Base-by-base conservation (phyloP, 2,113 vertebrate species). In the Archocentrus centrarchus region DNA sequence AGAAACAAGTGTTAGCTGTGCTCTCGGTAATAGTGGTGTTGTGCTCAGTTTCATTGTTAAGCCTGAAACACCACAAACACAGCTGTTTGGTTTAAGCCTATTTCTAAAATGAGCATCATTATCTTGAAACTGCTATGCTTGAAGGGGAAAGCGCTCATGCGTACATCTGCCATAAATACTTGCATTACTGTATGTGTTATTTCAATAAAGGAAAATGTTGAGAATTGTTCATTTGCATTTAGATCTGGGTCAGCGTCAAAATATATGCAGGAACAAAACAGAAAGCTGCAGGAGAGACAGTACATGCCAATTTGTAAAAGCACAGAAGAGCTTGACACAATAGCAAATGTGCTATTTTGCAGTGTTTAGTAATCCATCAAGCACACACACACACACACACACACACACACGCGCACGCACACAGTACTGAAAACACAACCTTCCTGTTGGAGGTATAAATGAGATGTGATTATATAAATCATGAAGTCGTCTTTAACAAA, bases 121-220 rank as follows among this genome's bases (percentile, higher is more conserved):
- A 89, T 77, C 58, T 77, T 32, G 47, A 80, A 83, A 83, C 27
- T 14, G 60, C 2, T 1, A 20, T 53, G 44, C 30, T 50, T 70
- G 15, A 27, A 73, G 44, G 11, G 27, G 30, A 53, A 53, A 53
- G 41, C 1, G 64, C 47, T 30, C 1, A 0, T 50, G 18, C 5
- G 1, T 50, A 47, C 64, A 68, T 14, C 15, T 1, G 15, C 22
- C 22, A 68, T 24, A 68, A 68, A 70, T 50, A 70, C 64, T 32
- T 14, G 66, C 1, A 0, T 73, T 73, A 73, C 24, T 20, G 6
- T 73, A 32, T 73, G 9, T 20, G 27, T 53, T 73, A 32, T 53
- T 73, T 5, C 11, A 53, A 18, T n/a, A 53, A 53, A 24, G 2
- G 44, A 73, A 73, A 70, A 73, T 53, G 47, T 11, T 32, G 47